Evolutionary conservation across 2,113 vertebrate genomes (phyloP), one percentile per base, ranked within the genome.

Genomic region (Melanocharis versteri): DNA sequence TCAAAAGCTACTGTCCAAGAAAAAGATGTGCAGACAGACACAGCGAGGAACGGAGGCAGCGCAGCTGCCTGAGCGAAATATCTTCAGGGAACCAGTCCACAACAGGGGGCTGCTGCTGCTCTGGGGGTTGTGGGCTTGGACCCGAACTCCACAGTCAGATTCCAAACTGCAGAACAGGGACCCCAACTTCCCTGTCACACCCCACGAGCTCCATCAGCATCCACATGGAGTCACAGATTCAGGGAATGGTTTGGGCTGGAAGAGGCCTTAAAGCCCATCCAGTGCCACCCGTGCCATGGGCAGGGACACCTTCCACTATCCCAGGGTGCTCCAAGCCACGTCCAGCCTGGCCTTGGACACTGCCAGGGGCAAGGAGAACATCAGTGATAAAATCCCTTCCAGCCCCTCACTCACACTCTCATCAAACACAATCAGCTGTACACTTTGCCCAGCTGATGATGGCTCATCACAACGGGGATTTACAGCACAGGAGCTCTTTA

Each of bases 311-410:
- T 65, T 3, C 51, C 51, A 3, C 15, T 11, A 5, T 8, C 15
- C 69, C 60, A 51, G 44, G 20, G 0, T 20, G 44, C 27, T 73
- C 6, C 58, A 4, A 72, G 14, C 24, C 50, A 9, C 8, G 6
- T 22, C 83, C 35, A 31, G 0, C 26, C 44, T 6, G 22, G 45
- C 39, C 45, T 11, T 1, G 24, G 39, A 0, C 24, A 7, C 24
- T 26, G 4, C 35, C 45, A 60, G 69, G 33, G 7, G 5, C 17
- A 11, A 47, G 54, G 26, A 54, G 39, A 54, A 6, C 33, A 31
- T 17, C 37, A 13, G 0, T 0, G 5, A 14, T 2, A 0, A 39
- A 66, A 39, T 13, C 20, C 53, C 31, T 15, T 4, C 30, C 72
- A 58, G 20, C 13, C 50, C n/a, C 50, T 72, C 37, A 3, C 12